Evolutionary conservation across 2,797 vertebrate genomes (phyloP).

Genomic region (Dendrocincla tyrannina): DNA sequence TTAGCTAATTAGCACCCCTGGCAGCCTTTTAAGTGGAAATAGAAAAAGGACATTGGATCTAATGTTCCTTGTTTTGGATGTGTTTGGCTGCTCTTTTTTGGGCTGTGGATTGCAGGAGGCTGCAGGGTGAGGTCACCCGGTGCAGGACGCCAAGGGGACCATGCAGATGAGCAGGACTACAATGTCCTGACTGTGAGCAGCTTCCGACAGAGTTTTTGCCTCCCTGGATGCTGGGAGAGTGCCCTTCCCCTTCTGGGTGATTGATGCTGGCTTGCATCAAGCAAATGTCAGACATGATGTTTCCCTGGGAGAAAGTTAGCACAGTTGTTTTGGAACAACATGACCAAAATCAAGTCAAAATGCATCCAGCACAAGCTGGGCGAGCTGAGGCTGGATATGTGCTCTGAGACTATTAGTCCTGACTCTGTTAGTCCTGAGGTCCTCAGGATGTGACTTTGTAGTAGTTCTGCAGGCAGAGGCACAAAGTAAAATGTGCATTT

Average conservation of each 20-base stretch:
- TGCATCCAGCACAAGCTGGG: background rate
- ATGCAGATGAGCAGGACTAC: background rate
- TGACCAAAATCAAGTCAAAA: background rate
- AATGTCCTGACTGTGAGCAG: background rate
- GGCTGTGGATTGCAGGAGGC: background rate
- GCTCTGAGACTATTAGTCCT: background rate
- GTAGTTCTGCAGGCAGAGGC: background rate
- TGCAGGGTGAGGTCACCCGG: background rate
- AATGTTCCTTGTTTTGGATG: background rate
- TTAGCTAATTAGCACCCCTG: background rate
- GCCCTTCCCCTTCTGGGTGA: background rate
- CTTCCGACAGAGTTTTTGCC: background rate
- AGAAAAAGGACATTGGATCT: background rate
- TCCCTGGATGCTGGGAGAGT: background rate
- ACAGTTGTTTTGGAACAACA: background rate
- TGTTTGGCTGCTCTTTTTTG: background rate
- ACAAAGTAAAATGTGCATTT: background rate
- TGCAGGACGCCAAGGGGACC: background rate
- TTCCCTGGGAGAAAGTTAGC: background rate
- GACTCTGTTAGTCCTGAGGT: background rate
- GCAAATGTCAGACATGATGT: accelerated
- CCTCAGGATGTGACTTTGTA: background rate
- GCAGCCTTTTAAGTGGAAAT: background rate
- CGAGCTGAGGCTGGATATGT: background rate
- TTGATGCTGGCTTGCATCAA: background rate